Evolutionary conservation across 2,113 vertebrate genomes (phyloP).

Genomic region (Cromileptes altivelis): DNA sequence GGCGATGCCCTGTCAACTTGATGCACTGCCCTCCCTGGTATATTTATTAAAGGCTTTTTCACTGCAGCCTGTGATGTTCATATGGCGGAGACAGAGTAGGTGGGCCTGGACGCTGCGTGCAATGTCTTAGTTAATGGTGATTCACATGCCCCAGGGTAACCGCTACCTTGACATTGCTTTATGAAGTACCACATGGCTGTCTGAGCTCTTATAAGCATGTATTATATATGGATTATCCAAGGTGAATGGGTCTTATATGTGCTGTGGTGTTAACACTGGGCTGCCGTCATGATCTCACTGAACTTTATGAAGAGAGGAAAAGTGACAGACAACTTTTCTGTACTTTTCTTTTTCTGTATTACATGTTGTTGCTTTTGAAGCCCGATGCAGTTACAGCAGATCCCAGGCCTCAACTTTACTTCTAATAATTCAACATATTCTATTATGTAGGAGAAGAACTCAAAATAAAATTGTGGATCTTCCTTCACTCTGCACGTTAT

Average conservation of each 20-base stretch:
- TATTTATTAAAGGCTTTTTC: slow-evolving; percentile 62
- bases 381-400: neutral
- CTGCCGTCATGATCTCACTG: slow-evolving; percentile 6
- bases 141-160: slow-evolving; percentile 40
- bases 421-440: neutral
- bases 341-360: neutral
- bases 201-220: slow-evolving; percentile 41
- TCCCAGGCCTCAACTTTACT: neutral
- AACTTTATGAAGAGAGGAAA: neutral
- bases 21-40: slow-evolving; percentile 63
- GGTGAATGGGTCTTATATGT: slow-evolving; percentile 23
- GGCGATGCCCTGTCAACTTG: slow-evolving; percentile 67
- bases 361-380: neutral
- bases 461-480: neutral
- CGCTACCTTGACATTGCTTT: slow-evolving; percentile 42
- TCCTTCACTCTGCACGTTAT: neutral
- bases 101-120: slow-evolving; percentile 22
- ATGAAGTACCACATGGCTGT: slow-evolving; percentile 40
- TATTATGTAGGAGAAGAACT: neutral
- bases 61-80: slow-evolving; percentile 34
- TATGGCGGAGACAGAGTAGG: slow-evolving; percentile 41
- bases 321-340: neutral
- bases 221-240: slow-evolving; percentile 55
- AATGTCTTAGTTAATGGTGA: slow-evolving; percentile 50
- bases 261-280: neutral